Conservation (phyloP, 1,140 invertebrate species). For the Zaprionus vittiger region DNA sequence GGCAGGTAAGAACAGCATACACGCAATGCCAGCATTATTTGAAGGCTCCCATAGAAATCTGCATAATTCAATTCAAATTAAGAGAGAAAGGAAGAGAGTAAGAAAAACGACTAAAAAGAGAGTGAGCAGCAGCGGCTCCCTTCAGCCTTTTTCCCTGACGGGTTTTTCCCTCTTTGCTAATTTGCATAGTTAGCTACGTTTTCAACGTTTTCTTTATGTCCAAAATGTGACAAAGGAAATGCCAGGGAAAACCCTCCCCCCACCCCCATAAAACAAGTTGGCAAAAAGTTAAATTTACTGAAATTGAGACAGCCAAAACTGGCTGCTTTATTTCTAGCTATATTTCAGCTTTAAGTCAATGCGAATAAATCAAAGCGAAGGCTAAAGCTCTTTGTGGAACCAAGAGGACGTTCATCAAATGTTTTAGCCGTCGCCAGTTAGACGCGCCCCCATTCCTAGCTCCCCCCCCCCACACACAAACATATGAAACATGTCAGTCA, state of each 20-base stretch:
- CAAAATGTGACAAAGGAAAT: constrained; percentile 5
- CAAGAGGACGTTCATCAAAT: constrained; percentile 19
- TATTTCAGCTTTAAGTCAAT: constrained; percentile 21
- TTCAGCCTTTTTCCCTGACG: constrained; percentile 5
- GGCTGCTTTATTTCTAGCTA: background rate
- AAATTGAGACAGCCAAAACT: background rate
- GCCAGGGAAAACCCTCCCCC: background rate
- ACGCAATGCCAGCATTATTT: background rate
- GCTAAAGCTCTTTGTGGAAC: background rate
- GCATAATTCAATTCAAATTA: constrained; percentile 45
- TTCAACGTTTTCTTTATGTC: constrained; percentile 25
- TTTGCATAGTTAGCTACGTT: constrained; percentile 47
- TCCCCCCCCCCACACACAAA: background rate
- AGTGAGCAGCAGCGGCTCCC: background rate
- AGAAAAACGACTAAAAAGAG: too few species aligned
- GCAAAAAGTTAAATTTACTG: constrained; percentile 2
- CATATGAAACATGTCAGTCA: background rate
- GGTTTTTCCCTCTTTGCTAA: constrained; percentile 33
- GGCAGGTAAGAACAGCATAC: constrained; percentile 9
- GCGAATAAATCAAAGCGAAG: constrained; percentile 3
- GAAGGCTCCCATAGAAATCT: constrained; percentile 26
- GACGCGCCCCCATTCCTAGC: background rate
- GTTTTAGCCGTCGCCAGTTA: constrained; percentile 19
- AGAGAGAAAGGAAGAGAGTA: background rate
- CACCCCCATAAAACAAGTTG: background rate